phyloP scores from a whole-genome alignment of 2,113 vertebrate species.

The Procavia capensis region DNA sequence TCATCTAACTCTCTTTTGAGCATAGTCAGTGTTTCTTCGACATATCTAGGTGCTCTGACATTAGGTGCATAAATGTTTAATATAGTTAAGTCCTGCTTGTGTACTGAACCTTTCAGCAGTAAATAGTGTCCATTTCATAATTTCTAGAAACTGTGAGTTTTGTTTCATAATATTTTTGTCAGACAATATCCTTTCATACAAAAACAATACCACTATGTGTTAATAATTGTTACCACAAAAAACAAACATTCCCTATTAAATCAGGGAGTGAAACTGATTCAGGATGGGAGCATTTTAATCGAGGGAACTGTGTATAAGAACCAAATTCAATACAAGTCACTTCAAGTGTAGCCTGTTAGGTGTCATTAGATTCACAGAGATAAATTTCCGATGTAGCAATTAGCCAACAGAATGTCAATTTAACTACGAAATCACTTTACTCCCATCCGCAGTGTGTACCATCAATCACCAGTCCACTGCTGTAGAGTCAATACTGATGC shows the following conservation, averaged over 20 bases:
- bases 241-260: not conserved
- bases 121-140: too few species aligned
- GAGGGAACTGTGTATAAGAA: not conserved
- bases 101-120: too few species aligned
- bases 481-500: too few species aligned
- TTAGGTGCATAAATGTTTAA: too few species aligned
- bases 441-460: not conserved
- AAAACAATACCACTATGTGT: not conserved
- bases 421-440: not conserved
- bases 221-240: constrained; percentile 10
- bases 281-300: not conserved
- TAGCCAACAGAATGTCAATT: not conserved
- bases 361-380: constrained; percentile 53
- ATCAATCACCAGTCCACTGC: not conserved
- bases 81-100: too few species aligned
- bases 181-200: not conserved
- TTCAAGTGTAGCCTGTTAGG: not conserved
- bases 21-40: too few species aligned
- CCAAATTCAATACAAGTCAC: not conserved
- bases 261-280: not conserved
- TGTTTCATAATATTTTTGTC: not conserved
- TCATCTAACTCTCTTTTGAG: too few species aligned
- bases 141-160: not conserved
- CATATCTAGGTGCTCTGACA: too few species aligned
- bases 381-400: not conserved